Conservation (phyloP, 1,140 invertebrate species). For the Drosophila azteca region DNA sequence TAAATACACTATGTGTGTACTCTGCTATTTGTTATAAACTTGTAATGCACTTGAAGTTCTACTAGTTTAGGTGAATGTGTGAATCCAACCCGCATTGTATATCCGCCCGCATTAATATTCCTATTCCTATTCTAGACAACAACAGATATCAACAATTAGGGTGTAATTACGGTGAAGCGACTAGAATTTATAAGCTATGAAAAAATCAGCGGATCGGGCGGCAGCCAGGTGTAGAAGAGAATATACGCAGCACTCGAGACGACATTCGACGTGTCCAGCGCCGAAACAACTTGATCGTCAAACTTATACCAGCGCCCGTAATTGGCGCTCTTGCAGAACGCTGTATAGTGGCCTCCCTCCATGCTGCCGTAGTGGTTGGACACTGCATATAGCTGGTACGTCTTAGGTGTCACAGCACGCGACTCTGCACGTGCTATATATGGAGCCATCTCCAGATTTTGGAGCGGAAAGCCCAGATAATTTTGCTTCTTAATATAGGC, state of each 20-base stretch:
- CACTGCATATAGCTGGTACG: constrained; percentile 92
- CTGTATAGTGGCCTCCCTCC: constrained; percentile 96
- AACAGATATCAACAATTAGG: constrained; percentile 62
- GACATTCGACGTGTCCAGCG: constrained; percentile 88
- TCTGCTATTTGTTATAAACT: constrained; percentile 19
- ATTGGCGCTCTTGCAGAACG: constrained; percentile 85
- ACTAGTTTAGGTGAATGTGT: constrained; percentile 12
- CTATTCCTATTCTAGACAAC: constrained; percentile 37
- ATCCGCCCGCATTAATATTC: constrained; percentile 13
- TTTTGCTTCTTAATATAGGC: constrained; percentile 93
- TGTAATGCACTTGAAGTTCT: constrained; percentile 65
- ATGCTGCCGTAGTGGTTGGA: constrained; percentile 96
- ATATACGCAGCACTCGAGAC: constrained; percentile 91
- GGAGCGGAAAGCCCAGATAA: constrained; percentile 93
- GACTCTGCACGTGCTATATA: constrained; percentile 70
- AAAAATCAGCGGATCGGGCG: constrained; percentile 25
- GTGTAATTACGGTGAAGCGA: constrained; percentile 40
- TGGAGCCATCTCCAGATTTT: constrained; percentile 88
- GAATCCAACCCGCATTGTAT: no score
- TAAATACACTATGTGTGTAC: constrained; percentile 22
- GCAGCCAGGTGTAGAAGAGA: constrained; percentile 88
- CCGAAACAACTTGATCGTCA: constrained; percentile 93
- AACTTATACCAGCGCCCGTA: constrained; percentile 93
- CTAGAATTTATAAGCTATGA: constrained; percentile 52
- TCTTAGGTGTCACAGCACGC: constrained; percentile 83